Evolutionary conservation across 2,113 vertebrate species (phyloP).

Genomic region (Falco punctatus): DNA sequence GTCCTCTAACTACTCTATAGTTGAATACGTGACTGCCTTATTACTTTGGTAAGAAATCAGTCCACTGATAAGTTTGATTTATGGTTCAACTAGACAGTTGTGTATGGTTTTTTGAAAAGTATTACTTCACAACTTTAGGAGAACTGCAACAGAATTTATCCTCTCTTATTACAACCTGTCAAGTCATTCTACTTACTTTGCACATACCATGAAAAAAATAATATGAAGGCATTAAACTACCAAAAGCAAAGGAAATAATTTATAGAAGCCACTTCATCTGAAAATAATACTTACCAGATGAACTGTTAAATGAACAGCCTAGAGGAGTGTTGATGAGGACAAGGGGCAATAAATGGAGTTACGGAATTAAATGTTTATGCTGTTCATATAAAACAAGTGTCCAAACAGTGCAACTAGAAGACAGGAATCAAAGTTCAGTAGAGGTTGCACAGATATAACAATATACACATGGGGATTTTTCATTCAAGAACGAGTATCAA

Average conservation of each 20-base stretch:
- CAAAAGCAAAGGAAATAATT: conserved; percentile 13
- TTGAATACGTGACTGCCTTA: neutral
- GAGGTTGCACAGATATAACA: neutral
- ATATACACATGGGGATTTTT: neutral
- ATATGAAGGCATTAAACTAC: neutral
- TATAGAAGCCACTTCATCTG: neutral
- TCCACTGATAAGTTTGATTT: neutral
- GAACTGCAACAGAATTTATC: neutral
- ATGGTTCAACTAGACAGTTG: neutral
- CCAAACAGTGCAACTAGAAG: neutral
- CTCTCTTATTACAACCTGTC: neutral
- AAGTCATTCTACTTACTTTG: neutral
- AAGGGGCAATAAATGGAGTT: neutral
- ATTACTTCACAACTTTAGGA: neutral
- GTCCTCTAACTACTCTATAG: neutral
- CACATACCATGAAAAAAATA: neutral
- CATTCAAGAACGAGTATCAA: neutral
- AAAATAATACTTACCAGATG: conserved; percentile 11
- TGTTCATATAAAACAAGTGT: neutral
- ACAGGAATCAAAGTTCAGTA: neutral
- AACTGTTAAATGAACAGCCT: neutral
- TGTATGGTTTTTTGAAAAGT: neutral
- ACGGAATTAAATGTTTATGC: neutral
- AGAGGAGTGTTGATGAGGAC: neutral
- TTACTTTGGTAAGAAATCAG: neutral